Conservation (phyloP, 2,113 vertebrate genomes). For the Hyperopisus bebe region DNA sequence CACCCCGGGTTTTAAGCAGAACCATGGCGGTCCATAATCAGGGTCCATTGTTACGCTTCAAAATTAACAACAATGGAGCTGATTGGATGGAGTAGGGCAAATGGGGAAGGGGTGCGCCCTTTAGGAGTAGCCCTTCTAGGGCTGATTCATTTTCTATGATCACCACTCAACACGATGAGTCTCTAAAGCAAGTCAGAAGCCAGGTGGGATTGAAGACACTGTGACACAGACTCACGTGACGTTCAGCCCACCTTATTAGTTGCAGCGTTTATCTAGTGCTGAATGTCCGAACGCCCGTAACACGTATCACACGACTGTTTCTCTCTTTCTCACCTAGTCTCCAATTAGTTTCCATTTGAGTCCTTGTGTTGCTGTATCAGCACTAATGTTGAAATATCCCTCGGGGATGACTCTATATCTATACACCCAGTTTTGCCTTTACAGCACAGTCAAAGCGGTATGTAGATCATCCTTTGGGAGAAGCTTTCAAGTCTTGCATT, state of each 20-base stretch:
- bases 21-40: slow-evolving; percentile 10
- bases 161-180: neutral
- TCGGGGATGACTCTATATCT: neutral
- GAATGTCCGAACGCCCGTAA: neutral
- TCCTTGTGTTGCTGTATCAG: neutral
- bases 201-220: neutral
- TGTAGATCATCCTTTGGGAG: neutral
- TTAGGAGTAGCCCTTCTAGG: neutral
- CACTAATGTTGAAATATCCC: neutral
- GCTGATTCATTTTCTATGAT: neutral
- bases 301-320: neutral
- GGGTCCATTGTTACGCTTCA: neutral
- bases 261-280: neutral
- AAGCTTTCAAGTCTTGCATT: neutral
- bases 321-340: neutral
- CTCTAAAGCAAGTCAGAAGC: neutral
- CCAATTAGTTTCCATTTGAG: neutral
- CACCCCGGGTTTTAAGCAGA: neutral
- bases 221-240: neutral
- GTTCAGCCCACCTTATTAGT: neutral
- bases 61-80: neutral
- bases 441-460: neutral
- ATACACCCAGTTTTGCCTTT: neutral
- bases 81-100: neutral
- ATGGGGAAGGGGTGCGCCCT: neutral